Evolutionary conservation across 2,888 invertebrate genomes (phyloP).

Genomic region (Macrophya alboannulata): DNA sequence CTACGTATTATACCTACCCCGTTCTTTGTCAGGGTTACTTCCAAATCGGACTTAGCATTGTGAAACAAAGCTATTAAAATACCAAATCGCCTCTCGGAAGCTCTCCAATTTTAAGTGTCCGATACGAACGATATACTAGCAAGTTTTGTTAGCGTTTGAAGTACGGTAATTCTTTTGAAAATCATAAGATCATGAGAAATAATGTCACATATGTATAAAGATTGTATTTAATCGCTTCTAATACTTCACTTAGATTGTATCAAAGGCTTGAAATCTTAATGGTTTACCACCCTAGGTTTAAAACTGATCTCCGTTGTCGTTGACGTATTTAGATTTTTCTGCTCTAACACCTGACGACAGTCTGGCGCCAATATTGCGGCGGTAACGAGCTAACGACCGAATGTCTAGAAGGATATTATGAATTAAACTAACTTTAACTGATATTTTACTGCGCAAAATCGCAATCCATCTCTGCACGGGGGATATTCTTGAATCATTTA

Average conservation of each 20-base stretch:
- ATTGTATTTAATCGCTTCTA: neutral
- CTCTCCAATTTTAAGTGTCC: neutral
- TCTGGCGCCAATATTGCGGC: slow-evolving; percentile 38
- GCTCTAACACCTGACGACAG: slow-evolving; percentile 27
- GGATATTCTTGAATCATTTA: slow-evolving; percentile 34
- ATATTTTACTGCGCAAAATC: neutral
- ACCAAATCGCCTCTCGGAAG: neutral
- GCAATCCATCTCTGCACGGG: neutral
- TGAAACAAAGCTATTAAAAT: neutral
- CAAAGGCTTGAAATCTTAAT: slow-evolving; percentile 33
- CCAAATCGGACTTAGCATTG: slow-evolving; percentile 7
- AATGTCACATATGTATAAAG: neutral
- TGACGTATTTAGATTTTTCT: slow-evolving; percentile 44
- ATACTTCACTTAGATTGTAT: neutral
- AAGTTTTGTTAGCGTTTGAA: neutral
- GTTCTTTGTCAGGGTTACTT: slow-evolving; percentile 55
- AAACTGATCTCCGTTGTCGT: slow-evolving; percentile 15
- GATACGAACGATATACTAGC: neutral
- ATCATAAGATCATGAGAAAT: neutral
- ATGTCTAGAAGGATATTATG: slow-evolving; percentile 28
- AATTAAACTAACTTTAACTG: slow-evolving; percentile 17
- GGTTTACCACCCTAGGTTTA: neutral
- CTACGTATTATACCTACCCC: neutral
- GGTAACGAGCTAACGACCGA: slow-evolving; percentile 48
- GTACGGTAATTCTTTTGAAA: neutral